Percentiles rank a stretch among this genome's conserved stretches.
phyloP scores from a whole-genome alignment of 2,797 vertebrate genomes.

The Diceros bicornis region DNA sequence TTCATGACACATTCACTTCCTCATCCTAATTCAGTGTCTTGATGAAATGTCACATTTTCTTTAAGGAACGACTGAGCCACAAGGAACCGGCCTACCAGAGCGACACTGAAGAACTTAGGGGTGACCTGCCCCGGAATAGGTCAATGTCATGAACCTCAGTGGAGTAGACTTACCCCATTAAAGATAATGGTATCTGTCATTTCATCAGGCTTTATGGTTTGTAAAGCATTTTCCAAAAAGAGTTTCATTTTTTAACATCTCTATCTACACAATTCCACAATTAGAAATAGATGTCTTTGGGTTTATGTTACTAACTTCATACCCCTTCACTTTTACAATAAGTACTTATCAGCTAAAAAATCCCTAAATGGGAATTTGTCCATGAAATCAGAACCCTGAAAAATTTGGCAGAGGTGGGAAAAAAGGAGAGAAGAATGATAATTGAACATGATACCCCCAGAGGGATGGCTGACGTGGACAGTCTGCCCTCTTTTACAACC shows the following conservation, averaged over 20 bases:
- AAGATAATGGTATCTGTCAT: background rate
- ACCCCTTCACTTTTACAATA: background rate
- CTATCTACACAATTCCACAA: background rate
- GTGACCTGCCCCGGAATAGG: too few relatives aligned
- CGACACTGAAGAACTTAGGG: background rate
- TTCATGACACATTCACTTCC: background rate
- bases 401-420: background rate
- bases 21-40: background rate
- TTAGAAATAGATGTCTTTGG: background rate
- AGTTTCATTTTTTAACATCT: background rate
- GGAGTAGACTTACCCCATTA: background rate
- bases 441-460: background rate
- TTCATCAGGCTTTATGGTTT: background rate
- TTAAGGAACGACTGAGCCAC: background rate
- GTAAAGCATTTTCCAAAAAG: background rate
- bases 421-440: background rate
- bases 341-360: background rate
- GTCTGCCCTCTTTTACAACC: background rate
- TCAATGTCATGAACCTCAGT: background rate
- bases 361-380: background rate
- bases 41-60: background rate
- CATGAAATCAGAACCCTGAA: background rate
- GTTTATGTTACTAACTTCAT: background rate
- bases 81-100: background rate
- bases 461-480: background rate